Evolutionary conservation across 2,113 vertebrate genomes (phyloP), one percentile per base, ranked within the genome.

Genomic region (Mystacornis crossleyi): DNA sequence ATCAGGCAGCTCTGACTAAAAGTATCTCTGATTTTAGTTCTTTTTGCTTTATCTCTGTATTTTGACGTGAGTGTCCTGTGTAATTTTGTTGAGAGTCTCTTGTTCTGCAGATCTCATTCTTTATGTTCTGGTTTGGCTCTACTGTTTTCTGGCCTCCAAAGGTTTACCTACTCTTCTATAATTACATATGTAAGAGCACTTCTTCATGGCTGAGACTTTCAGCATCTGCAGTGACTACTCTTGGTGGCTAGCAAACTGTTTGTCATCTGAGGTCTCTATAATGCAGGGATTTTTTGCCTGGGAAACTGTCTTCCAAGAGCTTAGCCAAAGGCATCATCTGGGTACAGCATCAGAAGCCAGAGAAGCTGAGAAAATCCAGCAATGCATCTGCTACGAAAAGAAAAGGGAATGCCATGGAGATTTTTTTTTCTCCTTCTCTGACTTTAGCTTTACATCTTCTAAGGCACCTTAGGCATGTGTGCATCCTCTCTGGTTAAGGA

Each of bases 381-480:
- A 94, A 50, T 57, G n/a, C 73, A 77, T 64, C 79, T 86, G 79
- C 74, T 73, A 65, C 23, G n/a, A 34, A 14, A 21, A 51, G 57
- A 81, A 62, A 74, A 86, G 42, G 47, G 8, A 75, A 92, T 77
- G 69, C 72, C 69, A 71, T 19, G 5, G 73, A 95, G 31, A 81
- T 58, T 71, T 93, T 92, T 93, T 92, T 86, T 84, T 36, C 61
- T 89, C 66, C 54, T 90, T 87, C 78, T 65, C 19, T 72, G 69
- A 93, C 42, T 84, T 93, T 1, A 95, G 50, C 40, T 90, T 90
- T 67, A 87, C 12, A 40, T 83, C 62, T 92, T 89, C 92, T 90
- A 86, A 82, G 55, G 62, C 38, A 81, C 74, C 60, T 93, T 65
- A 89, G 71, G 75, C 85, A 90, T 42, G 65, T 89, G 23, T 75